Evolutionary conservation across 2,888 invertebrate genomes (phyloP), one percentile per base, ranked within the genome.

Genomic region (Ectemnius lituratus): DNA sequence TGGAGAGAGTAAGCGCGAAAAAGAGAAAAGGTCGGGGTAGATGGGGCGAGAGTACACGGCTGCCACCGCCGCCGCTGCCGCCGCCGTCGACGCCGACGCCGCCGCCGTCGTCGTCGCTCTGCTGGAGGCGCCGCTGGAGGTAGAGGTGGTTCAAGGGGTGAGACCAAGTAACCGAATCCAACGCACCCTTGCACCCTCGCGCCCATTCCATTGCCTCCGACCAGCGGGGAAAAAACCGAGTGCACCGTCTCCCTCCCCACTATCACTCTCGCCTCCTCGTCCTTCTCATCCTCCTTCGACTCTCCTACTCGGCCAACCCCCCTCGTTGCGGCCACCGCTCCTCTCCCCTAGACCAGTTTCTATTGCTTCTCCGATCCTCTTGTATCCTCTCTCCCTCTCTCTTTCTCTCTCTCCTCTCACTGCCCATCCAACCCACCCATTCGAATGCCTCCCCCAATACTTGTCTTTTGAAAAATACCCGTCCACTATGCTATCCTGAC

Each of bases 151-250:
- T 80, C 82, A 76, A 84, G 84, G 84, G 84, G 86, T 83, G 87
- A 86, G 88, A 85, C 86, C 89, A 87, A 90, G 90, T 90, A 89
- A 90, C 89, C 89, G 89, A 90, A 89, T 89, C 89, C 88, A 86
- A 87, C 87, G 88, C 88, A 87, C 87, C 87, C 88, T 85, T 85
- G 84, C 86, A 82, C 37, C 8, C 37, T 86, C 85, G 79, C 81
- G 76, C 81, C 83, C 79, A 76, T 72, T 52, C n/a, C 52, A 14
- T 4, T 73, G 75, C 78, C 83, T 73, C 76, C 81, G 74, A 69
- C 77, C 71, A 37, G 52, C 75, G 73, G 70, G 82, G 82, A 83
- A 86, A 88, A 88, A 88, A 85, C 82, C 73, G 84, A 85, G 82
- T 82, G 84, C 85, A 85, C 85, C 78, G 80, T 80, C 80, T 65